Evolutionary conservation across 2,888 invertebrate genomes (phyloP).

Genomic region (Pterostichus madidus): DNA sequence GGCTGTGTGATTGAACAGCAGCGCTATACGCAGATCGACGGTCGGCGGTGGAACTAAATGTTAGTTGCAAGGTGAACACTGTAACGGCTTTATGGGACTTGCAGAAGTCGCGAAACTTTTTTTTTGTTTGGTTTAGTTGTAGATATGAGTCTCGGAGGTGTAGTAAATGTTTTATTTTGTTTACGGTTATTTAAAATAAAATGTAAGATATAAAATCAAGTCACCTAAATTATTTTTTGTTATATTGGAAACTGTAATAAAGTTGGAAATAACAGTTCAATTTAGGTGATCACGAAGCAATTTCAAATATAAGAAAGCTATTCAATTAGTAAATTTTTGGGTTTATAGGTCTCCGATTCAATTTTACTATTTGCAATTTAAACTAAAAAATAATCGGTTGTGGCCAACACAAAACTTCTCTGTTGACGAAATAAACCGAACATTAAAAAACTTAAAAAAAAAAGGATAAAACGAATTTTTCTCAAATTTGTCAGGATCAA

Average conservation of each 20-base stretch:
- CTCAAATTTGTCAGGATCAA: too few relatives aligned
- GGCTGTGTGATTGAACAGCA: slow-evolving; percentile 21
- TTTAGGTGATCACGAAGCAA: neutral
- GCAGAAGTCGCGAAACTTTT: slow-evolving; percentile 34
- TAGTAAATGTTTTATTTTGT: slow-evolving; percentile 66
- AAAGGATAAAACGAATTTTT: too few relatives aligned
- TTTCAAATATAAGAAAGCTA: neutral
- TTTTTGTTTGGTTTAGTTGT: neutral
- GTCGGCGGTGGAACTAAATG: slow-evolving; percentile 12
- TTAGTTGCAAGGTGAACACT: slow-evolving; percentile 23
- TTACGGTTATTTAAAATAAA: slow-evolving; percentile 68
- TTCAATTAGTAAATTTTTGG: too few relatives aligned
- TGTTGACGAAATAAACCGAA: too few relatives aligned
- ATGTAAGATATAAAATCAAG: neutral
- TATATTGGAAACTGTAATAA: neutral
- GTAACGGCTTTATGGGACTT: slow-evolving; percentile 25
- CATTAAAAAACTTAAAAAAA: too few relatives aligned
- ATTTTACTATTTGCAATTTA: too few relatives aligned
- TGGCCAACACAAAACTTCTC: too few relatives aligned
- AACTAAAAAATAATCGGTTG: too few relatives aligned
- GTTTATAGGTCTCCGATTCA: too few relatives aligned
- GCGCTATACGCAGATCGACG: neutral
- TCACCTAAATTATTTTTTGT: neutral
- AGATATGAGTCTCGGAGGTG: slow-evolving; percentile 11
- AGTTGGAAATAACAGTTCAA: neutral